Percentiles rank a stretch among this genome's conserved stretches.
Evolutionary conservation across 1,140 invertebrate species (phyloP).

Genomic region (Drosophila saltans): DNA sequence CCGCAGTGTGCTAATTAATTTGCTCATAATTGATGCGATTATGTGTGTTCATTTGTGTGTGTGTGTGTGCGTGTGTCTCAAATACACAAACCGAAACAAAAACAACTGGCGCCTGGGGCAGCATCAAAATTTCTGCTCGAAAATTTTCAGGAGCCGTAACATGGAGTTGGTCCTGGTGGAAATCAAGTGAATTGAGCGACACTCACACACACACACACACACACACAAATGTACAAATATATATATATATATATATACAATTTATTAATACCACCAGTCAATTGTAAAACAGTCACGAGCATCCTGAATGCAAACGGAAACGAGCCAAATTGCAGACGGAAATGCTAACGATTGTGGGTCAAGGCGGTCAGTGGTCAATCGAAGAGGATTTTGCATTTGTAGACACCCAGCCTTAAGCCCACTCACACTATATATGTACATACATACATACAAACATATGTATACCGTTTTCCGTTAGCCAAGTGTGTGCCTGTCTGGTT

Average conservation of each 20-base stretch:
- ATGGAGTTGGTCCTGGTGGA: slow-evolving; percentile 56
- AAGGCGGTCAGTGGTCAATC: slow-evolving; percentile 30
- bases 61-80: slow-evolving; percentile 4
- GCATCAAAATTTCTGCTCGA: slow-evolving; percentile 46
- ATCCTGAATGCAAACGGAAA: slow-evolving; percentile 60
- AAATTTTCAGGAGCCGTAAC: background rate
- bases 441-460: too few species aligned
- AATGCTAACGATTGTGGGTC: slow-evolving; percentile 23
- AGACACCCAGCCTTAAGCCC: background rate
- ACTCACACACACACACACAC: slow-evolving; percentile 16
- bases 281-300: slow-evolving; percentile 55
- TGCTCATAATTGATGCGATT: slow-evolving; percentile 81
- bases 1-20: slow-evolving; percentile 80
- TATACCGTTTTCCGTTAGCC: too few species aligned
- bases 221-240: slow-evolving; percentile 11
- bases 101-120: slow-evolving; percentile 49
- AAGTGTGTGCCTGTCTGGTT: too few species aligned
- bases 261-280: slow-evolving; percentile 61
- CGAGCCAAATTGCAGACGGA: slow-evolving; percentile 69
- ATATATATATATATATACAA: slow-evolving; percentile 36
- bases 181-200: slow-evolving; percentile 62
- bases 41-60: slow-evolving; percentile 62
- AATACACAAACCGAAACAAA: slow-evolving; percentile 39
- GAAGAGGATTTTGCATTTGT: background rate
- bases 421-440: too few species aligned